phyloP scores from a whole-genome alignment of 2,797 vertebrate species.

The Orientallactaga sibirica region DNA sequence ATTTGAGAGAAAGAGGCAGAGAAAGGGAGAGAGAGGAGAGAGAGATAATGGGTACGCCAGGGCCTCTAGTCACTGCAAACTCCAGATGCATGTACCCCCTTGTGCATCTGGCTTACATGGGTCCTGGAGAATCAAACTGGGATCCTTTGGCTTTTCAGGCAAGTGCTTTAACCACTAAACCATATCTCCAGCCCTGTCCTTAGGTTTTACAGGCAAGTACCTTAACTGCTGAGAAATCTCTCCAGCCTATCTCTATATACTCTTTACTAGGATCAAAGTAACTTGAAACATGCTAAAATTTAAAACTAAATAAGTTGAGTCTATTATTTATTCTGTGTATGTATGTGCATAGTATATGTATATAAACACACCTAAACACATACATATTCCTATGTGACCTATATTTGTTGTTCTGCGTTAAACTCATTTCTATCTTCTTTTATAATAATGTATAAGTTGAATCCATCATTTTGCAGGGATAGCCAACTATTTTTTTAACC shows the following conservation, averaged over 20 bases:
- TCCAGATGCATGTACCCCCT: no score
- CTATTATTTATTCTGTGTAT: conserved; percentile 30
- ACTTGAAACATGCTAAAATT: conserved; percentile 29
- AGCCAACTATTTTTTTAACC: neutral
- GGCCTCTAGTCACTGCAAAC: no score
- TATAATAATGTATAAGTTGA: neutral
- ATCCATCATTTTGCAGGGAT: neutral
- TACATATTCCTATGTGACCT: neutral
- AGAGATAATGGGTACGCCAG: no score
- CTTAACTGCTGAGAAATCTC: no score
- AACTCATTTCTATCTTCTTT: neutral
- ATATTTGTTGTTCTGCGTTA: neutral
- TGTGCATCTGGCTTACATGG: no score
- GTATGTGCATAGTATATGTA: neutral
- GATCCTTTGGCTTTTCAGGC: no score
- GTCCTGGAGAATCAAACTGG: no score
- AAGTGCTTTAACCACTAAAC: no score
- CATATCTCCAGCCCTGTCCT: neutral
- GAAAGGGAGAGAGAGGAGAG: no score
- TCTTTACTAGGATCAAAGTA: conserved; percentile 13
- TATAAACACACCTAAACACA: neutral
- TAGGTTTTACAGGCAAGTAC: no score
- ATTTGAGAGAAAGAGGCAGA: no score
- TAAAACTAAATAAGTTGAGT: conserved; percentile 38
- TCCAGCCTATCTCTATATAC: conserved; percentile 25